phyloP scores from a whole-genome alignment of 2,888 invertebrate species.

The Dynastes tityus region DNA sequence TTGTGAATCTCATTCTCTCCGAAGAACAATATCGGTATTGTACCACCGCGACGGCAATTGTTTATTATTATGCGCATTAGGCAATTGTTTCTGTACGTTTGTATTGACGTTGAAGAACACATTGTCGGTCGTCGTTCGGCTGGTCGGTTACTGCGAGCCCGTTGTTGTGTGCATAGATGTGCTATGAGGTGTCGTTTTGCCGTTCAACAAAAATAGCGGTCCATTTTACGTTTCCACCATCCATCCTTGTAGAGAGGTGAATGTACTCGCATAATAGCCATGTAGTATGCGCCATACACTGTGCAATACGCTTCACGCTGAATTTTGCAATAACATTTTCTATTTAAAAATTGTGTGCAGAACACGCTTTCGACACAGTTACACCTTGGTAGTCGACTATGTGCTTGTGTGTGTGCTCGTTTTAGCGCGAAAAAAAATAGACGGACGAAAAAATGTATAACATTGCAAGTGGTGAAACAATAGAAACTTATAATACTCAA shows the following conservation, averaged over 20 bases:
- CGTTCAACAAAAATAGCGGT: slow-evolving; percentile 55
- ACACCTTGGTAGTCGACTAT: slow-evolving; percentile 47
- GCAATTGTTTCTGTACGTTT: slow-evolving; percentile 41
- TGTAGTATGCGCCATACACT: background rate
- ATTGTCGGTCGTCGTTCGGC: slow-evolving; percentile 30
- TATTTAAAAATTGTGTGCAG: slow-evolving; percentile 64
- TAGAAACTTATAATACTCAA: slow-evolving; percentile 30
- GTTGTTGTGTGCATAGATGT: background rate
- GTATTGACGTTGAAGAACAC: slow-evolving; percentile 27
- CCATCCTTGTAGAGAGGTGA: slow-evolving; percentile 58
- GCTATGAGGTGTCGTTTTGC: slow-evolving; percentile 45
- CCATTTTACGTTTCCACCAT: slow-evolving; percentile 48
- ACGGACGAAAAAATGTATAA: slow-evolving; percentile 35
- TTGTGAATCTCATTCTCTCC: slow-evolving; percentile 36
- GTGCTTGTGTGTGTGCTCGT: background rate
- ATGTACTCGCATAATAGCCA: slow-evolving; percentile 56
- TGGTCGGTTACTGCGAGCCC: slow-evolving; percentile 6
- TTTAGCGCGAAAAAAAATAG: slow-evolving; percentile 21
- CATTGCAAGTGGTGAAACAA: slow-evolving; percentile 38
- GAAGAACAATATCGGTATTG: slow-evolving; percentile 41
- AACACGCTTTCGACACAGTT: slow-evolving; percentile 59
- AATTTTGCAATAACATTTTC: slow-evolving; percentile 66
- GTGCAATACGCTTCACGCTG: slow-evolving; percentile 31
- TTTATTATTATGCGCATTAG: slow-evolving; percentile 43
- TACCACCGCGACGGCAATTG: slow-evolving; percentile 29